phyloP scores from a whole-genome alignment of 2,797 vertebrate genomes.

The Hypotaenidia okinawae region DNA sequence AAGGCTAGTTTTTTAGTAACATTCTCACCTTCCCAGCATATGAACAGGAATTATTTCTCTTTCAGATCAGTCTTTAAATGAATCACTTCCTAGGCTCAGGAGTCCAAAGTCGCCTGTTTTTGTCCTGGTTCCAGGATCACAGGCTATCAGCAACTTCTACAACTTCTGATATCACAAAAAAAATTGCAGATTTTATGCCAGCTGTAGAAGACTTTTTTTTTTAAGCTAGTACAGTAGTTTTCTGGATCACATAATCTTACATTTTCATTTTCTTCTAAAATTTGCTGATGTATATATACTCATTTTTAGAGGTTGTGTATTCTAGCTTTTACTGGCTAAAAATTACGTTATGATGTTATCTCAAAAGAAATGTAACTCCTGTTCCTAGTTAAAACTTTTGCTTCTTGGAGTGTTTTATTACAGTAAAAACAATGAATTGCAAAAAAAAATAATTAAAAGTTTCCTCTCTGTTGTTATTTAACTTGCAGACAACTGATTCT shows the following conservation, averaged over 20 bases:
- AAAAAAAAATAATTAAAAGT: not conserved
- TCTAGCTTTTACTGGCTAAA: not conserved
- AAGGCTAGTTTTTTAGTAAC: not conserved
- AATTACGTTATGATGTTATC: not conserved
- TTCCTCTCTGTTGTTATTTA: not conserved
- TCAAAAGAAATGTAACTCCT: not conserved
- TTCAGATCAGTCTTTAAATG: not conserved
- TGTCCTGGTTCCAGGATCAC: not conserved
- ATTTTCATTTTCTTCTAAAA: not conserved
- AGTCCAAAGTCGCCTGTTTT: not conserved
- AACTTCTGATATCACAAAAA: not conserved
- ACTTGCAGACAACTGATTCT: not conserved
- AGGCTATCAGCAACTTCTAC: not conserved
- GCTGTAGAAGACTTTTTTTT: not conserved
- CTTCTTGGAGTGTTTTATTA: not conserved
- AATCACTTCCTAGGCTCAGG: not conserved
- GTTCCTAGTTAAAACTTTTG: not conserved
- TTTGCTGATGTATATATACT: not conserved
- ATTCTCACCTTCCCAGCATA: not conserved
- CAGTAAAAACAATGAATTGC: not conserved
- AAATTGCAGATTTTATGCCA: not conserved
- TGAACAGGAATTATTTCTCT: not conserved
- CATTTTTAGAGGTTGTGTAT: not conserved
- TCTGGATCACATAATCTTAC: not conserved
- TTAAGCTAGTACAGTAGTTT: not conserved